A percentile compares a stretch with the other conserved stretches of the same genome.
Conservation (phyloP, 1,140 invertebrate genomes). For the Anagrus nilaparvatae region DNA sequence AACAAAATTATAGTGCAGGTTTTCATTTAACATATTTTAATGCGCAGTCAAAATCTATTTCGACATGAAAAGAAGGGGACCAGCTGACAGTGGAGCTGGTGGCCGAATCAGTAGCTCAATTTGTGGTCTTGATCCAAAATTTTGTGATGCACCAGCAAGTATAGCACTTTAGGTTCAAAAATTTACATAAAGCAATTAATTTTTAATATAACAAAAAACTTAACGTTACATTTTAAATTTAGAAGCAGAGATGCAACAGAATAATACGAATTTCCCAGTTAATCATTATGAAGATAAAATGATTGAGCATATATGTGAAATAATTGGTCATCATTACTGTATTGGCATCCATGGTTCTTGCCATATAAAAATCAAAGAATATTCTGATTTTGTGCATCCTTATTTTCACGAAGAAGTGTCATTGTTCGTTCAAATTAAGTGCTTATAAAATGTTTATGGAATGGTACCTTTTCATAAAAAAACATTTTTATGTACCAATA, state of each 20-base stretch:
- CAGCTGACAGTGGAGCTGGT: constrained; percentile 69
- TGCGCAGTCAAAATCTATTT: constrained; percentile 90
- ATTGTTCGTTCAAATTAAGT: constrained; percentile 96
- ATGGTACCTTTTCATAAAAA: constrained; percentile 98
- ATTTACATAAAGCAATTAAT: not conserved
- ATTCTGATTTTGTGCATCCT: constrained; percentile 95
- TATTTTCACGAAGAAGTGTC: constrained; percentile 97
- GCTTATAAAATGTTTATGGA: constrained; percentile 94
- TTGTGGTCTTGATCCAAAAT: constrained; percentile 95
- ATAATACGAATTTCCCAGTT: constrained; percentile 40
- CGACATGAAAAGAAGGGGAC: constrained; percentile 91
- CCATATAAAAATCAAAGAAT: constrained; percentile 92
- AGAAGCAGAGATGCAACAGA: constrained; percentile 40
- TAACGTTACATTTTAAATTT: constrained; percentile 7
- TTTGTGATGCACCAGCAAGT: constrained; percentile 90
- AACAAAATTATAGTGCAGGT: too few species aligned
- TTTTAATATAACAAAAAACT: not conserved
- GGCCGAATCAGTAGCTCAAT: constrained; percentile 88
- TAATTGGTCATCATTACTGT: constrained; percentile 97
- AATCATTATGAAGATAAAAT: constrained; percentile 61
- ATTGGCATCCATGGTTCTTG: constrained; percentile 96
- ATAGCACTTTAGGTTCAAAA: constrained; percentile 65
- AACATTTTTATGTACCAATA: too few species aligned
- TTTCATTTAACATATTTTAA: constrained; percentile 1
- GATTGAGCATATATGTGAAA: constrained; percentile 82